Conservation (phyloP, 2,113 vertebrate genomes). For the Elephas maximus region DNA sequence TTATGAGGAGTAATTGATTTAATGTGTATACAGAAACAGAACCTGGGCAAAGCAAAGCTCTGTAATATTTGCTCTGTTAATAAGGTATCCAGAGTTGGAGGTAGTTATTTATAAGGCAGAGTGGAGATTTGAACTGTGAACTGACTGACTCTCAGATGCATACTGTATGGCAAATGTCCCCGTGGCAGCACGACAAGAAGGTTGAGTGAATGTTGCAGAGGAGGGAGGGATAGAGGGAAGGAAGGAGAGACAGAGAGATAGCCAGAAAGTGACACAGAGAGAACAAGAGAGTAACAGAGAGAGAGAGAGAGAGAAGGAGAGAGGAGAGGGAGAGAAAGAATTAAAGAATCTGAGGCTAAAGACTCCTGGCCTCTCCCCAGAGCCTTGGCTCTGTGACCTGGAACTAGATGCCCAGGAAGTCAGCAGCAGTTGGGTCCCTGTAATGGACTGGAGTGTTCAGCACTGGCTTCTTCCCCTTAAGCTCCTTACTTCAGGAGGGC, state of each 20-base stretch:
- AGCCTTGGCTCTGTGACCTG: neutral
- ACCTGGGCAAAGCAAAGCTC: no score
- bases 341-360: neutral
- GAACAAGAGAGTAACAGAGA: no score
- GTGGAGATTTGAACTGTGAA: neutral
- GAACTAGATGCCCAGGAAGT: neutral
- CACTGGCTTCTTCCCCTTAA: neutral
- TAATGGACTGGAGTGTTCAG: rapidly evolving
- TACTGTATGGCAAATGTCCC: no score
- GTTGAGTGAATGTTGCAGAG: neutral
- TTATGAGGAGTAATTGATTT: neutral
- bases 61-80: neutral
- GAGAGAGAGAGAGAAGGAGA: neutral
- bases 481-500: neutral
- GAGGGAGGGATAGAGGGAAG: neutral
- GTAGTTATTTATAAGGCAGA: no score
- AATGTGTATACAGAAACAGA: neutral
- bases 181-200: neutral
- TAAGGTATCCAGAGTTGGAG: neutral
- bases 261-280: neutral
- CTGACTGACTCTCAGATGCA: no score
- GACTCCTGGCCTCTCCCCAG: neutral
- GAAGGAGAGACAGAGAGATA: neutral
- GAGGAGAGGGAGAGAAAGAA: neutral
- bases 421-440: neutral